A percentile compares a stretch with the other conserved stretches of the same genome.
phyloP scores from a whole-genome alignment of 2,797 vertebrate species.

The Syngnathus acus region DNA sequence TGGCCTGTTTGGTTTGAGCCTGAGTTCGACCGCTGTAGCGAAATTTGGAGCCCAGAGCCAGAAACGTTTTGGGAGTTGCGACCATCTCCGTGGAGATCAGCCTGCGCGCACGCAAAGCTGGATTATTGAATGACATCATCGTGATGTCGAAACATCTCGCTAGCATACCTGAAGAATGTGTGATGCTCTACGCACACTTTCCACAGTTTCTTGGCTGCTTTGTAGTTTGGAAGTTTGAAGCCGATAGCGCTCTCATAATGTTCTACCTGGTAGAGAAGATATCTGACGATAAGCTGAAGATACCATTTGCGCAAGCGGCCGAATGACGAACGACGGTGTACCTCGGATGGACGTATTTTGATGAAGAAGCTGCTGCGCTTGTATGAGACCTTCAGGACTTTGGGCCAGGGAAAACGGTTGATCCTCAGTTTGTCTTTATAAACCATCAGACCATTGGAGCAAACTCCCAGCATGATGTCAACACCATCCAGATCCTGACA shows the following conservation, averaged over 20 bases:
- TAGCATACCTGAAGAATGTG: conserved; percentile 82
- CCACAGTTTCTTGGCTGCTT: conserved; percentile 92
- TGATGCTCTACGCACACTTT: conserved; percentile 95
- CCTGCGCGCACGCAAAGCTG: conserved; percentile 51
- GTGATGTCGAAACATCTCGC: neutral
- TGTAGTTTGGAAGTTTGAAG: conserved; percentile 91
- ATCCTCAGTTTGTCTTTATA: conserved; percentile 94
- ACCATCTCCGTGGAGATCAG: conserved; percentile 88
- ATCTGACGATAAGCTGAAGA: neutral
- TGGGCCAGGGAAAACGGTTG: conserved; percentile 93
- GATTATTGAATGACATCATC: neutral
- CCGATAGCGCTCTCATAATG: conserved; percentile 88
- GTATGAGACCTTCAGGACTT: conserved; percentile 94
- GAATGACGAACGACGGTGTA: conserved; percentile 38
- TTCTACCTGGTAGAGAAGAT: conserved; percentile 69
- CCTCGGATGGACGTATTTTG: conserved; percentile 90
- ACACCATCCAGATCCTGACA: conserved; percentile 85
- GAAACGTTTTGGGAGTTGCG: conserved; percentile 87
- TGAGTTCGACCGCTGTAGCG: conserved; percentile 95
- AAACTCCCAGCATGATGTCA: conserved; percentile 91
- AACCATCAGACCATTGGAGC: conserved; percentile 88
- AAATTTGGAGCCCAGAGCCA: conserved; percentile 95
- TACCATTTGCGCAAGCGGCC: too few species aligned
- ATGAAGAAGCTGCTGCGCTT: conserved; percentile 94
- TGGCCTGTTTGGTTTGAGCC: conserved; percentile 91